These are phyloP conservation scores for Chionis minor DNA, from an alignment of 2,113 vertebrate species.

Conservation along the genomic window DNA sequence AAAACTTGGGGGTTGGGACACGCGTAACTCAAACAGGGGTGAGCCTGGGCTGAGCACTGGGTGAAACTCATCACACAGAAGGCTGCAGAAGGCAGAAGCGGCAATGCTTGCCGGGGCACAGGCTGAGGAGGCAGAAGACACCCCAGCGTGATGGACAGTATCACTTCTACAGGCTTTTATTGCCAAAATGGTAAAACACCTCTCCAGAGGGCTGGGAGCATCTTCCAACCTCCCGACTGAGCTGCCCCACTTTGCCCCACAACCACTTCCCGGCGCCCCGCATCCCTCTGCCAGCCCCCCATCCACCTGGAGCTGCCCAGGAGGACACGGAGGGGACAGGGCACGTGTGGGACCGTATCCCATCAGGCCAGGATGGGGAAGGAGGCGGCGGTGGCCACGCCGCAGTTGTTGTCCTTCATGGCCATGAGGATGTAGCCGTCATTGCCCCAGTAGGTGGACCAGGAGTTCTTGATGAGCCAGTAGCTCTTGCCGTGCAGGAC, in stretches of 20 bases:
- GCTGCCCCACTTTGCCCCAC: background rate
- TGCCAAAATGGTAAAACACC: background rate
- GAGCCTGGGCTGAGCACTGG: background rate
- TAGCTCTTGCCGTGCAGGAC: conserved; percentile 75
- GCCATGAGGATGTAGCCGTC: conserved; percentile 86
- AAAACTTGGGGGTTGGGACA: background rate
- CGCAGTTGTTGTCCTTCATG: conserved; percentile 87
- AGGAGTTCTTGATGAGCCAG: conserved; percentile 88
- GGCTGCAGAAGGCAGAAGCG: background rate
- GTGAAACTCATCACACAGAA: background rate
- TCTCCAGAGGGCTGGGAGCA: background rate
- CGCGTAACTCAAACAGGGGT: background rate
- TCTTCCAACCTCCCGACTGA: accelerated
- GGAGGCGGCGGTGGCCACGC: conserved; percentile 81
- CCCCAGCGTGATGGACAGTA: no score
- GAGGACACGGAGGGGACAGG: background rate
- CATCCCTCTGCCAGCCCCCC: background rate
- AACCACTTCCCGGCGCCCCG: accelerated
- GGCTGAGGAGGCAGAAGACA: background rate
- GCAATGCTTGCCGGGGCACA: accelerated
- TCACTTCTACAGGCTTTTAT: background rate
- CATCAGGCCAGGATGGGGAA: conserved; percentile 74
- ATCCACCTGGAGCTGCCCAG: background rate
- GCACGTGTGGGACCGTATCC: accelerated
- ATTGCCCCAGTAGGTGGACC: conserved; percentile 86